Evolutionary conservation across 1,140 invertebrate species (phyloP).

Genomic region (Phocides pigmalion): DNA sequence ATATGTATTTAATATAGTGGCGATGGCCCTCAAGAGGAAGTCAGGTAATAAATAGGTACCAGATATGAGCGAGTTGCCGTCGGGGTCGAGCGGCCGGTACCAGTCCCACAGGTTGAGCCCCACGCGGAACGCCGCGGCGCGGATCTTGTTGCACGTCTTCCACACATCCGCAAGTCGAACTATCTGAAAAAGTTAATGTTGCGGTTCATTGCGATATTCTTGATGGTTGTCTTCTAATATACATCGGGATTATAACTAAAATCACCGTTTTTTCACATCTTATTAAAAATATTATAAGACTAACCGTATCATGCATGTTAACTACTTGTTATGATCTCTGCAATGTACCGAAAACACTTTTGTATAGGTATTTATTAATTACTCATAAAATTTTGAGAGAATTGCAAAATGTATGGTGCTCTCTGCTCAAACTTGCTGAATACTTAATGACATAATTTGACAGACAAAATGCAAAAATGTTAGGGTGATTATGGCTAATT

Average conservation of each 20-base stretch:
- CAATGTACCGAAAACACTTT: too few relatives aligned
- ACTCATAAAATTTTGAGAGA: constrained; percentile 8
- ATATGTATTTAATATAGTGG: too few relatives aligned
- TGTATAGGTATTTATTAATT: too few relatives aligned
- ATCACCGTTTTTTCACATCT: neutral
- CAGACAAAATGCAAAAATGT: neutral
- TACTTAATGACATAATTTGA: constrained; percentile 6
- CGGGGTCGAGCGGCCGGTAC: constrained; percentile 86
- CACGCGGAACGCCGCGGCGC: constrained; percentile 87
- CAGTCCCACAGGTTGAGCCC: constrained; percentile 88
- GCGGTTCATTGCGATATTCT: too few relatives aligned
- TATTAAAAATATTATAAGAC: neutral
- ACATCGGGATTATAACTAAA: too few relatives aligned
- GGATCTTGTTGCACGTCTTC: constrained; percentile 90
- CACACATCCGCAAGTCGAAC: constrained; percentile 84
- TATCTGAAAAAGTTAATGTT: constrained; percentile 53
- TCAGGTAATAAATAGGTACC: constrained; percentile 67
- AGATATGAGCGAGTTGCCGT: constrained; percentile 87
- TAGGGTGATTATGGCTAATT: neutral
- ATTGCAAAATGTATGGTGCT: neutral
- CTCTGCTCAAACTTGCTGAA: neutral
- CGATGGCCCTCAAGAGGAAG: too few relatives aligned
- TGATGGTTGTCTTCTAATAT: neutral
- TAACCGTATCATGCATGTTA: constrained; percentile 69
- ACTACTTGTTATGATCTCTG: neutral